These are phyloP conservation scores for Staurois parvus DNA, from an alignment of 2,797 vertebrate species.

Conservation along the genomic window DNA sequence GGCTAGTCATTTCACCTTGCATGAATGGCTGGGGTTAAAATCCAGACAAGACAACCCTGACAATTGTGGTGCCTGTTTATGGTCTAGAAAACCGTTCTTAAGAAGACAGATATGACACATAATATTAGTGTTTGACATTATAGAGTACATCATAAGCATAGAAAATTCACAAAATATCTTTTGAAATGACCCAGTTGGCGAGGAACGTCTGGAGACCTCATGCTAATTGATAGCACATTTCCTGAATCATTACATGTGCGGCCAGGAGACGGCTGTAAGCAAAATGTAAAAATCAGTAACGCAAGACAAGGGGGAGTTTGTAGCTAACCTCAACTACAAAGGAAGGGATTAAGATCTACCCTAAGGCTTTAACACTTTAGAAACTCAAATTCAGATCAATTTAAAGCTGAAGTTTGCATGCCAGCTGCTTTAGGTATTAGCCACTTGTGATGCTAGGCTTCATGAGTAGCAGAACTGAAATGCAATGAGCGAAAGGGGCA, in stretches of 20 bases:
- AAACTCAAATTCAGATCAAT: not conserved
- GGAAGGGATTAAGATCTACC: not conserved
- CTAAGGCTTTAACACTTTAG: conserved; percentile 2
- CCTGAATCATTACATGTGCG: not conserved
- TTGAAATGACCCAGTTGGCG: conserved; percentile 9
- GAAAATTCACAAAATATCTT: not conserved
- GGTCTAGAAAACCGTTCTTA: not conserved
- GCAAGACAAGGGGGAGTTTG: conserved; percentile 27
- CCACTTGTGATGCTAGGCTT: too few relatives aligned
- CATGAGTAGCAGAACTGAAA: too few relatives aligned
- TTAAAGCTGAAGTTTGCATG: not conserved
- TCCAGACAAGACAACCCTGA: not conserved
- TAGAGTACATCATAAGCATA: not conserved
- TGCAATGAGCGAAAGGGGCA: too few relatives aligned
- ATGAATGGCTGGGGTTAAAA: not conserved
- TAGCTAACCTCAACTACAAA: conserved; percentile 2
- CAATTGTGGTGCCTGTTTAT: not conserved
- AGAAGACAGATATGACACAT: not conserved
- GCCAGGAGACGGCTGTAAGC: not conserved
- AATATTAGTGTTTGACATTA: not conserved
- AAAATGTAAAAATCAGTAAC: conserved; percentile 23
- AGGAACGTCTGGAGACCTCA: not conserved
- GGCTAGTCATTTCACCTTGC: not conserved
- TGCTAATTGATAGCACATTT: conserved; percentile 24
- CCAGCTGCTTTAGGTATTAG: too few relatives aligned